Conservation (phyloP, 2,888 invertebrate species). For the Acholoe squamosa region DNA sequence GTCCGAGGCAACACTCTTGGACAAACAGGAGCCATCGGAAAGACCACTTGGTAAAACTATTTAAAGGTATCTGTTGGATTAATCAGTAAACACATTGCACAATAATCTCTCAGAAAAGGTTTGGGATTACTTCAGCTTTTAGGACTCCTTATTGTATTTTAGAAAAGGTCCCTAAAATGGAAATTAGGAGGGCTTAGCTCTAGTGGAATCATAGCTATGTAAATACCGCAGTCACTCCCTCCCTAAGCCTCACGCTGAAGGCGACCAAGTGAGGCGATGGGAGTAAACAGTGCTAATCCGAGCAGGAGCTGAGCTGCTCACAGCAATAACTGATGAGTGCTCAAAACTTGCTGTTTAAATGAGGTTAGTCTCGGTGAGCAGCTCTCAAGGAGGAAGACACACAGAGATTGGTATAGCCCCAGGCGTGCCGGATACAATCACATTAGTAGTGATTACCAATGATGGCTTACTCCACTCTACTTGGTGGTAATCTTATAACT, state of each 20-base stretch:
- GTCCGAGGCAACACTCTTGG: no score
- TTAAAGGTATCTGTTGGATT: no score
- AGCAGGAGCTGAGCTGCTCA: not conserved
- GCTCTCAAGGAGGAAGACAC: not conserved
- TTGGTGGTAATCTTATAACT: not conserved
- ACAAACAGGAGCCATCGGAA: no score
- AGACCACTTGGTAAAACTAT: no score
- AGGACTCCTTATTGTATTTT: no score
- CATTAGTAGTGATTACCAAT: conserved; percentile 19
- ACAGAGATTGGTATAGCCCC: conserved; percentile 5
- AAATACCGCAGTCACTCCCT: no score
- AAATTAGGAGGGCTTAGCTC: no score
- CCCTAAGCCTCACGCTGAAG: not conserved
- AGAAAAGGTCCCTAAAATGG: no score
- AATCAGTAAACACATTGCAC: no score
- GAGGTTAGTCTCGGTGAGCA: not conserved
- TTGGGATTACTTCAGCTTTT: no score
- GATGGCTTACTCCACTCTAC: not conserved
- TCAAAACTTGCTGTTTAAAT: not conserved
- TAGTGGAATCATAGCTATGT: no score
- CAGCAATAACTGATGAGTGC: not conserved
- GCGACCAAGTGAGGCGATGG: not conserved
- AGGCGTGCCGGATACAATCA: conserved; percentile 17
- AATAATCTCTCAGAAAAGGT: no score
- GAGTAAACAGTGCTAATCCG: conserved; percentile 3